Evolutionary conservation across 2,113 vertebrate species (phyloP).

Genomic region (Oncorhynchus nerka): DNA sequence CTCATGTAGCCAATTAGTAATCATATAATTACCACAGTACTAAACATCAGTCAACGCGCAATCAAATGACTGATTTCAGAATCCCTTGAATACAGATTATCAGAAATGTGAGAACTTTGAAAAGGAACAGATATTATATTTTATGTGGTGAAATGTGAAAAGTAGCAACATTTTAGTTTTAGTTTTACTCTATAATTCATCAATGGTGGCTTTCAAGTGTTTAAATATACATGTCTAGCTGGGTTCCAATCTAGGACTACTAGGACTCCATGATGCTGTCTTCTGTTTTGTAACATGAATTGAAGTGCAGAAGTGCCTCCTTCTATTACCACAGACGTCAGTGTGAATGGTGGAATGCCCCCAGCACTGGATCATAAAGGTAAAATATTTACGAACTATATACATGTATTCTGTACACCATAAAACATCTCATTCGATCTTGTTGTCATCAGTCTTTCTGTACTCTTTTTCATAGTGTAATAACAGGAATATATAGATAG

Average conservation of each 20-base stretch:
- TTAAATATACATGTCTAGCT: background rate
- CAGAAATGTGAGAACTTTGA: too few relatives aligned
- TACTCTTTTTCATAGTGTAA: background rate
- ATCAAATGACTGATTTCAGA: too few relatives aligned
- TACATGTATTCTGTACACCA: background rate
- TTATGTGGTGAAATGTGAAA: too few relatives aligned
- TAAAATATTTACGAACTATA: background rate
- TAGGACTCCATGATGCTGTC: too few relatives aligned
- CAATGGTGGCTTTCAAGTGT: constrained; percentile 2
- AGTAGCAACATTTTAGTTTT: background rate
- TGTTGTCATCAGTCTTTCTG: background rate
- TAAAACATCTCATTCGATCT: background rate
- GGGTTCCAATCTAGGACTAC: too few relatives aligned
- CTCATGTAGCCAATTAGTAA: too few relatives aligned
- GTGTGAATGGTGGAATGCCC: background rate
- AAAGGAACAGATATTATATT: too few relatives aligned
- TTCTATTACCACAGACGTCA: background rate
- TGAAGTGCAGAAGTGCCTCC: background rate
- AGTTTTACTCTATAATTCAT: background rate
- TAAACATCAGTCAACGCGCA: too few relatives aligned
- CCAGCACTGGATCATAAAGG: background rate
- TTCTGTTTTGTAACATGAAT: background rate
- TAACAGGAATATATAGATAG: background rate
- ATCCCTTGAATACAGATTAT: too few relatives aligned
- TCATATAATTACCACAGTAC: too few relatives aligned